phyloP scores from a whole-genome alignment of 2,797 vertebrate genomes.

The Chelonia mydas region DNA sequence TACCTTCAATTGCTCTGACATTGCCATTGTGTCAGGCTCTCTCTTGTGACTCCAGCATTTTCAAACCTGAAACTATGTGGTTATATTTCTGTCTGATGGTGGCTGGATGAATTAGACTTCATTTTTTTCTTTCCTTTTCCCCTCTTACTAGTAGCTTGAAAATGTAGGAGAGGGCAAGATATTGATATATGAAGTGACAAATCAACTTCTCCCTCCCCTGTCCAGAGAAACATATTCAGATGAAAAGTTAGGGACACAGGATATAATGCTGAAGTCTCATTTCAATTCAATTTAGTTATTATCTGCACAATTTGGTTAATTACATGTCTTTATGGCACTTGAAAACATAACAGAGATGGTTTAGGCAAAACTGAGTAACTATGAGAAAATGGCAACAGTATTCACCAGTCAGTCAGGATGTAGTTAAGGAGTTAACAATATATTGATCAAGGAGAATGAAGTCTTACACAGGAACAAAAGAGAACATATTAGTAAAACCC shows the following conservation, averaged over 20 bases:
- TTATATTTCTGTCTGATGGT: neutral
- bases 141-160: neutral
- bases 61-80: neutral
- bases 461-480: neutral
- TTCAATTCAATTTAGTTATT: neutral
- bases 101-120: neutral
- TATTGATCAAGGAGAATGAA: neutral
- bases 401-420: neutral
- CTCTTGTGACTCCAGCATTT: neutral
- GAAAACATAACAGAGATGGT: neutral
- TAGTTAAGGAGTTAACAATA: slow-evolving; percentile 8
- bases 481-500: neutral
- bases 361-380: neutral
- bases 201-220: neutral
- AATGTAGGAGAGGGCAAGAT: neutral
- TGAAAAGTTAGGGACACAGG: neutral
- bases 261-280: neutral
- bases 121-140: neutral
- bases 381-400: neutral
- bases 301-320: neutral
- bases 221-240: neutral
- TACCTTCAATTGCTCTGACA: neutral
- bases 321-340: neutral
- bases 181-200: neutral
- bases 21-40: neutral